phyloP scores from a whole-genome alignment of 2,888 invertebrate species.

The Macropis europaea region DNA sequence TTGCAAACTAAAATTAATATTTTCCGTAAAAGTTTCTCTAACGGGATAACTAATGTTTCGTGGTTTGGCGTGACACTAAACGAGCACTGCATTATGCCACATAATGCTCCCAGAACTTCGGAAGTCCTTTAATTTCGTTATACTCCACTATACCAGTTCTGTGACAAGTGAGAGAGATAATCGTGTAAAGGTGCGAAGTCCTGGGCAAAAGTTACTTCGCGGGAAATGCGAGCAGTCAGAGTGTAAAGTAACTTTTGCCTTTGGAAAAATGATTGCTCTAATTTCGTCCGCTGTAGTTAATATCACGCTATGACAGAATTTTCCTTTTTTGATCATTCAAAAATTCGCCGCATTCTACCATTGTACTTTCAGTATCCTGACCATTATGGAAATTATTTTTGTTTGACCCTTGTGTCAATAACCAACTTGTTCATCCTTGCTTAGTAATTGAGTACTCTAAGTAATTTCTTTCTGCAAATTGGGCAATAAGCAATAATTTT shows the following conservation, averaged over 20 bases:
- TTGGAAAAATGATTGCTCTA: slow-evolving; percentile 17
- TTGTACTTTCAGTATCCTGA: too few relatives aligned
- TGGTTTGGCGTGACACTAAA: slow-evolving; percentile 18
- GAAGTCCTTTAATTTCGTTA: slow-evolving; percentile 36
- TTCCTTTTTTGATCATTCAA: too few relatives aligned
- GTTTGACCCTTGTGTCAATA: too few relatives aligned
- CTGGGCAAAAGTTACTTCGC: slow-evolving; percentile 5
- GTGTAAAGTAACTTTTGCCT: neutral
- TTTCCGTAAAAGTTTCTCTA: neutral
- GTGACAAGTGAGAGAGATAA: slow-evolving; percentile 30
- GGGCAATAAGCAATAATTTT: too few relatives aligned
- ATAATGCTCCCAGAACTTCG: slow-evolving; percentile 16
- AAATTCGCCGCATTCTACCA: too few relatives aligned
- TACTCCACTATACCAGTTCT: slow-evolving; percentile 26
- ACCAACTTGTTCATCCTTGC: too few relatives aligned
- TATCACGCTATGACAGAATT: too few relatives aligned
- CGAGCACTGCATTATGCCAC: slow-evolving; percentile 16
- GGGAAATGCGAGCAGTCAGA: neutral
- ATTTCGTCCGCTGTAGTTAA: too few relatives aligned
- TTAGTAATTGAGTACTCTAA: too few relatives aligned
- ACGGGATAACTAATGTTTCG: slow-evolving; percentile 15
- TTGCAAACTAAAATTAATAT: neutral
- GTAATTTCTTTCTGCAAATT: too few relatives aligned
- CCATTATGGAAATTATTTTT: too few relatives aligned
- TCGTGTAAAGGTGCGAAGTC: slow-evolving; percentile 12